phyloP scores from a whole-genome alignment of 2,797 vertebrate species.

The Delichon dasypus region DNA sequence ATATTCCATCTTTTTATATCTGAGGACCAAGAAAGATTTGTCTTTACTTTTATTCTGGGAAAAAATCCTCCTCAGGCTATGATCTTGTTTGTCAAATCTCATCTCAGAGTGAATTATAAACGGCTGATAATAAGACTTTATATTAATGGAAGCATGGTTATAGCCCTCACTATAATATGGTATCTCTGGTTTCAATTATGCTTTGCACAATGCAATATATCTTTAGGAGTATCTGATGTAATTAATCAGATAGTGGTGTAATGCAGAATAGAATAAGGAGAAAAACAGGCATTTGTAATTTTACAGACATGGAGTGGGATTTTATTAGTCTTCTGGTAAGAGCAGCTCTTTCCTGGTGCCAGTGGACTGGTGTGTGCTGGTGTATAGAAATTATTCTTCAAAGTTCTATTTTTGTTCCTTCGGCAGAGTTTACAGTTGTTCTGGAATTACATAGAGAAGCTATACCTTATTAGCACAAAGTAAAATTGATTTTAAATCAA shows the following conservation, averaged over 20 bases:
- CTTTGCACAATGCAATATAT: conserved; percentile 16
- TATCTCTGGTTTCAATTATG: conserved; percentile 60
- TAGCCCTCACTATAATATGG: conserved; percentile 2
- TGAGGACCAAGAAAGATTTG: background rate
- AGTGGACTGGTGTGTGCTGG: background rate
- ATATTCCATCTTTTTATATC: background rate
- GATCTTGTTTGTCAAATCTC: conserved; percentile 32
- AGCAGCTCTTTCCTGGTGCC: conserved; percentile 30
- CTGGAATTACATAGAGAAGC: conserved; percentile 43
- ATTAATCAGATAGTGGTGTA: conserved; percentile 55
- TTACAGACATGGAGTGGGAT: conserved; percentile 23
- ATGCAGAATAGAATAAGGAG: conserved; percentile 12
- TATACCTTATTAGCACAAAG: conserved; percentile 51
- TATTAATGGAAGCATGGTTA: conserved; percentile 41
- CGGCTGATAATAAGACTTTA: conserved; percentile 36
- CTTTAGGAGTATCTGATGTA: conserved; percentile 29
- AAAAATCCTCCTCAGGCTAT: background rate
- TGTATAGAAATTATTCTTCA: conserved; percentile 42
- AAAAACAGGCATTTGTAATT: background rate
- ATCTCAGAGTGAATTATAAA: conserved; percentile 40
- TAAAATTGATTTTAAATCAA: conserved; percentile 64
- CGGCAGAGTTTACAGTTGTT: conserved; percentile 42
- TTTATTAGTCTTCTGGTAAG: conserved; percentile 33
- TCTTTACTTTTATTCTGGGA: conserved; percentile 11
- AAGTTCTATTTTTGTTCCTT: conserved; percentile 52